Evolutionary conservation across 2,797 vertebrate genomes (phyloP).

Genomic region (Clarias pachynema): DNA sequence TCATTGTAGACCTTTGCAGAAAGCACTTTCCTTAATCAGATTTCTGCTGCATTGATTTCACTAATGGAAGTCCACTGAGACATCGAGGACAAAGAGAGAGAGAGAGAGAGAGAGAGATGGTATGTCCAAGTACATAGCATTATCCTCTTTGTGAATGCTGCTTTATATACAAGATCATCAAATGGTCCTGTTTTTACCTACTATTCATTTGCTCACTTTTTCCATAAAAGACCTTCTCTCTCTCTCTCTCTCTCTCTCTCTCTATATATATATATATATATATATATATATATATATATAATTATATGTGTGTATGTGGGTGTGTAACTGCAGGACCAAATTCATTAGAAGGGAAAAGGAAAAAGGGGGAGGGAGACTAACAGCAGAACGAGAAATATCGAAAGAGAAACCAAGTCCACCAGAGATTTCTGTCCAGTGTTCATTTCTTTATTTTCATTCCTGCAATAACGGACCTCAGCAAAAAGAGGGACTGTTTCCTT

Average conservation of each 20-base stretch:
- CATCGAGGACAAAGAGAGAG: slow-evolving; percentile 52
- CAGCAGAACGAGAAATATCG: neutral
- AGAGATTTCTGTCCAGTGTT: neutral
- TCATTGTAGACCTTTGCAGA: slow-evolving; percentile 50
- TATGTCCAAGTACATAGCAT: neutral
- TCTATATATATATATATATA: too few species aligned
- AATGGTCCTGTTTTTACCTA: neutral
- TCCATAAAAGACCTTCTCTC: neutral
- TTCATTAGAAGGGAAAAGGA: slow-evolving; percentile 5
- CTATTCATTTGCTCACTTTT: neutral
- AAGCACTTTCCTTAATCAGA: slow-evolving; percentile 76
- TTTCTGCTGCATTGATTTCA: slow-evolving; percentile 72
- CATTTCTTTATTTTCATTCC: slow-evolving; percentile 37
- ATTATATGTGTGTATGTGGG: neutral
- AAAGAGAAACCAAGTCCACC: slow-evolving; percentile 11
- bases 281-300: too few species aligned
- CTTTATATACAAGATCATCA: neutral
- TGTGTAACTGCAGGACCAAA: neutral
- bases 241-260: too few species aligned
- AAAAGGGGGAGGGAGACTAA: neutral
- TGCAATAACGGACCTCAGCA: slow-evolving; percentile 8
- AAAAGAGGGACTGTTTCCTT: slow-evolving; percentile 18
- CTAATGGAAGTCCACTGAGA: slow-evolving; percentile 64
- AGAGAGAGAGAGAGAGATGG: neutral
- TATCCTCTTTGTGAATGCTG: neutral